Base-by-base conservation (phyloP, 2,113 vertebrate genomes). In the Pluvianellus socialis region DNA sequence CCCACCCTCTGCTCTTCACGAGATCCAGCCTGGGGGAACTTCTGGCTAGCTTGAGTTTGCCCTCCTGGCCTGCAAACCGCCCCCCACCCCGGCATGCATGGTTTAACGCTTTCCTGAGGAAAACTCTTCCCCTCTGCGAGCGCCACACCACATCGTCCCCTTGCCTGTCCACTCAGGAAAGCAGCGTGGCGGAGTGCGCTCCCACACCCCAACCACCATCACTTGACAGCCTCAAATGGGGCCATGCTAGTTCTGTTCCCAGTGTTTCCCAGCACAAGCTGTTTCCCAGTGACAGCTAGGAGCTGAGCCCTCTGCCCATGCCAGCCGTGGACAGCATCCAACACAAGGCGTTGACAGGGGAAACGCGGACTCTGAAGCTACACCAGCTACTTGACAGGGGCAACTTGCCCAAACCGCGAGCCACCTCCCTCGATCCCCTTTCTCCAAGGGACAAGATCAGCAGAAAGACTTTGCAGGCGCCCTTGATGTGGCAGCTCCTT, bases 331-430 rank as follows among this genome's bases (percentile, higher is more conserved):
- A 13, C 19, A 56, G 42, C 24, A 33, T 28, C 67, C 47, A 44
- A 10, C 30, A 40, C 17, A 5, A 49, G n/a, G 62, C 1, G 1
- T 0, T 62, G 38, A 53, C 0, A 2, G 15, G 10, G 22, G 8
- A 84, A 79, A 68, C 0, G 4, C 0, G 1, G 40, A 49, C 35
- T 52, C 72, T 40, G 38, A 47, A 42, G 52, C 30, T 42, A 23
- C 21, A 61, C 30, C 52, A 67, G n/a, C 56, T 24, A 21, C 22
- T 24, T 13, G 12, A 38, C 42, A 55, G 40, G 21, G 10, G 32
- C 30, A 55, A 42, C 19, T 42, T 28, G 70, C 9, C 63, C 58
- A 44, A 50, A 71, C 32, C 14, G 20, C 16, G 20, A 40, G 21
- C 61, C 61, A 52, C 12, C 42, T 58, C 9, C 61, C 21, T 45